A percentile compares a stretch with the other conserved stretches of the same genome.
Conservation (phyloP, 2,797 vertebrate species). For the Hemitrygon akajei region DNA sequence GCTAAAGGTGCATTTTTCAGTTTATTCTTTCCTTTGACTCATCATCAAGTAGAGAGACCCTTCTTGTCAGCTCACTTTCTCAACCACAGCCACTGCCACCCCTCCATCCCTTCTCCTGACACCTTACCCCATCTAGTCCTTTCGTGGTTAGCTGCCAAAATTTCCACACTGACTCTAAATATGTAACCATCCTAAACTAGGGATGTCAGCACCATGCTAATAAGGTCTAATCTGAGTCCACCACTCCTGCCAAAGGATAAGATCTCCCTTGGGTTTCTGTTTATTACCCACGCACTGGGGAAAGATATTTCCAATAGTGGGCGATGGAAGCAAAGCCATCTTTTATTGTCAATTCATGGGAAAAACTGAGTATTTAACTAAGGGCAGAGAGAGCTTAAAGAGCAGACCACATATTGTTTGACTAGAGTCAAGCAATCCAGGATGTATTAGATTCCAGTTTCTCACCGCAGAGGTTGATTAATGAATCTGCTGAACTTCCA, state of each 20-base stretch:
- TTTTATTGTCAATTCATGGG: not conserved
- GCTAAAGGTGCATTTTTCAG: not conserved
- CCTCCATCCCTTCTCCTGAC: not conserved
- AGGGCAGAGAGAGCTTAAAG: not conserved
- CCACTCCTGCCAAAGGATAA: not conserved
- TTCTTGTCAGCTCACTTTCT: not conserved
- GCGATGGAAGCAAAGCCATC: not conserved
- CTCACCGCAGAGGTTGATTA: not conserved
- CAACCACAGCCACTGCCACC: not conserved
- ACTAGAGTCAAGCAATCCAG: not conserved
- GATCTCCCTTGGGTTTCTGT: not conserved
- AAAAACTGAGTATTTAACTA: not conserved
- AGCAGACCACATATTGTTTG: not conserved
- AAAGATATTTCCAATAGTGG: not conserved
- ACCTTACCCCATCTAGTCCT: not conserved
- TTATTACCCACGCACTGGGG: not conserved
- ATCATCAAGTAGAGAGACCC: not conserved
- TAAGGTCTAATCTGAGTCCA: not conserved
- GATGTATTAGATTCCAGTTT: not conserved
- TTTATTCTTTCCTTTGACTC: not conserved
- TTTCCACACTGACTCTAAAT: not conserved
- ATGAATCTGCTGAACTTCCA: not conserved
- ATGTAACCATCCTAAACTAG: not conserved
- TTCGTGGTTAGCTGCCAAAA: not conserved
- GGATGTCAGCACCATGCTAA: not conserved